Base-by-base conservation (phyloP, 2,888 invertebrate species). In the Athalia circularis region DNA sequence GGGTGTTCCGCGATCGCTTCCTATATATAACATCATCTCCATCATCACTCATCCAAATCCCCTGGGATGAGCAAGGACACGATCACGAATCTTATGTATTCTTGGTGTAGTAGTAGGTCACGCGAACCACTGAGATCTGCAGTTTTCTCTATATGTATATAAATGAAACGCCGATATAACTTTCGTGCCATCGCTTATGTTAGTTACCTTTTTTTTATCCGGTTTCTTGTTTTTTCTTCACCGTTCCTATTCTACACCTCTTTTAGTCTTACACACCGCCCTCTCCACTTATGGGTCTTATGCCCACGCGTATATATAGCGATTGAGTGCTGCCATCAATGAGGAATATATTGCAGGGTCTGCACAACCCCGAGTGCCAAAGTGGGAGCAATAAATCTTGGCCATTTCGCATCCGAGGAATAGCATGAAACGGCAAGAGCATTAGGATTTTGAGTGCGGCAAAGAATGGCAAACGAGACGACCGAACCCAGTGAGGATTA, bases 241-340 rank as follows among this genome's bases (percentile, higher is more conserved):
- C 29, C 29, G 29, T 29, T 29, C 29, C 29, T 29, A 29, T 29
- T 29, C 29, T 29, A 29, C 2, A 29, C 29, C 29, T 2, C 29
- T 2, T 29, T 29, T 29, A 29, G 29, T 29, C 29, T 29, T 29
- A 29, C 29, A 29, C 29, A 29, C 29, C 29, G 29, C 29, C 29
- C 29, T 29, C 29, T 2, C 29, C 29, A 29, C 29, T 29, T 29
- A 29, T 68, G 8, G 48, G 68, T 68, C 68, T 68, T 52, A 52
- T 15, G n/a, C 68, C 43, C 54, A 8, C 5, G 3, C 29, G 54
- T n/a, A 54, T 29, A 68, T n/a, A 59, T 13, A 47, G 72, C 59
- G 72, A 72, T 72, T 59, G 72, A 72, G 59, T 15, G 59, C 72
- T 57, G 57, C 59, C 72, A 47, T 59, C 72, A 59, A 72, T 72